Evolutionary conservation across 2,113 vertebrate genomes (phyloP).

Genomic region (Jaculus jaculus): DNA sequence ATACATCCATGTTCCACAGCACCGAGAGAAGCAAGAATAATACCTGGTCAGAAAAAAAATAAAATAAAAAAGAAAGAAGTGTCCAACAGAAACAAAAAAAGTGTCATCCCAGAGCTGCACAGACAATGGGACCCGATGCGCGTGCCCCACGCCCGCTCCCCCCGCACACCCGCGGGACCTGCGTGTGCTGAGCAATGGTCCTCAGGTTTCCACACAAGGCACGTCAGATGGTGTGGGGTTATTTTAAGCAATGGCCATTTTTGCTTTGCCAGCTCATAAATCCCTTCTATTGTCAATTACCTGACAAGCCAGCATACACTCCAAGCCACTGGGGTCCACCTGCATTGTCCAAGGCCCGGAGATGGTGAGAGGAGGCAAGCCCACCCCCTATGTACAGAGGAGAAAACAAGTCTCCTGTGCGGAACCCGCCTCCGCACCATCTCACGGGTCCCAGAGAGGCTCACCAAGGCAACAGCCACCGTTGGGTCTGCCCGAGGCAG

Average conservation of each 20-base stretch:
- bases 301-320: conserved; percentile 61
- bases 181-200: background rate
- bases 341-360: background rate
- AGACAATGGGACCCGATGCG: conserved; percentile 6
- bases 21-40: background rate
- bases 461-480: background rate
- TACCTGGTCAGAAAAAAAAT: background rate
- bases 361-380: fast-evolving
- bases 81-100: background rate
- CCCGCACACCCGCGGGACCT: conserved; percentile 3
- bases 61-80: background rate
- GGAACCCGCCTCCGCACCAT: background rate
- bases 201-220: background rate
- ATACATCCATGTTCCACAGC: background rate
- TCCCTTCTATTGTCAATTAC: conserved; percentile 71
- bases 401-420: background rate
- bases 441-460: background rate
- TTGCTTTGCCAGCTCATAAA: conserved; percentile 66
- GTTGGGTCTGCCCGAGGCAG: fast-evolving
- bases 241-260: conserved; percentile 60
- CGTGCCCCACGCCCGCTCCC: fast-evolving
- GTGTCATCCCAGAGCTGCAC: background rate
- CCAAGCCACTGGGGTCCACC: background rate
- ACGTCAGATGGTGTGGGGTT: conserved; percentile 43
- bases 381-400: background rate